These are phyloP conservation scores for Coilia nasus DNA, from an alignment of 2,797 vertebrate genomes.

Conservation along the genomic window DNA sequence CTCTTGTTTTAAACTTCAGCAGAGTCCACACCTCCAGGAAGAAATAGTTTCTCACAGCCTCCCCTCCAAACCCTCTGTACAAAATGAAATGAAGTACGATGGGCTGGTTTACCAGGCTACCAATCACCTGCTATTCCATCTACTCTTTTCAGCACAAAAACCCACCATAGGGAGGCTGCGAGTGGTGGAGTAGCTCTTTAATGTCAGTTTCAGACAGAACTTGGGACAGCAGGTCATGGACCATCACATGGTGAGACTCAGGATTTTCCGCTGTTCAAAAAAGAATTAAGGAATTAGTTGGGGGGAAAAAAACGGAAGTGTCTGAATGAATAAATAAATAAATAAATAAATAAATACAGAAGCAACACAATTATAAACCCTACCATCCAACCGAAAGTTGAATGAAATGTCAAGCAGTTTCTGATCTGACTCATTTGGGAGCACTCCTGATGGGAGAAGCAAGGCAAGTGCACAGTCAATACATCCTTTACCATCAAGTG, in stretches of 20 bases:
- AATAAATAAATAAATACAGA: not conserved
- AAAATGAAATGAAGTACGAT: too few species aligned
- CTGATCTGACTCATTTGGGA: slow-evolving; percentile 47
- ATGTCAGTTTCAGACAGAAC: slow-evolving; percentile 52
- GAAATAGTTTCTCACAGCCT: too few species aligned
- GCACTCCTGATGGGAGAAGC: slow-evolving; percentile 52
- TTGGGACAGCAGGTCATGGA: slow-evolving; percentile 71
- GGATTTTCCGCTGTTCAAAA: slow-evolving; percentile 63
- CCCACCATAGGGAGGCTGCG: slow-evolving; percentile 66
- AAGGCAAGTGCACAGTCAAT: not conserved
- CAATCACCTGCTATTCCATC: too few species aligned
- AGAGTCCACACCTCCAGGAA: too few species aligned
- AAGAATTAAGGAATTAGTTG: not conserved
- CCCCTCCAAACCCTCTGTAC: too few species aligned
- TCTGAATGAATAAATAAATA: too few species aligned
- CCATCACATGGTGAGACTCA: slow-evolving; percentile 59
- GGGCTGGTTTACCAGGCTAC: too few species aligned
- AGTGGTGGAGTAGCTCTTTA: slow-evolving; percentile 68
- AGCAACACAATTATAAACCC: slow-evolving; percentile 41
- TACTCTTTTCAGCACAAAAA: not conserved
- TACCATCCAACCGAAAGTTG: slow-evolving; percentile 68
- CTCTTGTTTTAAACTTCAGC: too few species aligned
- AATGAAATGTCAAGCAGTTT: slow-evolving; percentile 65
- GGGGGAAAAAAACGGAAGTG: too few species aligned
- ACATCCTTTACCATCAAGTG: not conserved